These are phyloP conservation scores for Paralvinella palmiformis DNA, from an alignment of 1,140 invertebrate genomes.

Conservation along the genomic window DNA sequence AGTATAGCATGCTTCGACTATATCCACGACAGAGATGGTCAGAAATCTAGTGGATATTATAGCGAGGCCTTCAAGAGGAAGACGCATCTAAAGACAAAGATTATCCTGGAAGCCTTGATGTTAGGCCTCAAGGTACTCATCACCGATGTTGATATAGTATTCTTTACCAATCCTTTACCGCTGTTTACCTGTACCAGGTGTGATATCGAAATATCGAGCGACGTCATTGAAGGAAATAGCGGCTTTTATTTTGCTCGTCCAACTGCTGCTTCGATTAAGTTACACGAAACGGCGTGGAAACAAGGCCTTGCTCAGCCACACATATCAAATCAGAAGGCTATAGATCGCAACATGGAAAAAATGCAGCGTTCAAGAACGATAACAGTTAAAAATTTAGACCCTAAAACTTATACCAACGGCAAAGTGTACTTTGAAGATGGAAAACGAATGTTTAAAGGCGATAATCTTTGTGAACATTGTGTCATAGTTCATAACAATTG, in stretches of 20 bases:
- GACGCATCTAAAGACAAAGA: conserved; percentile 14
- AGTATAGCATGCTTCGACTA: background rate
- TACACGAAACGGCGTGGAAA: background rate
- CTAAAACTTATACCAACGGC: background rate
- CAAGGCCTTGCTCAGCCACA: background rate
- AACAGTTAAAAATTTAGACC: background rate
- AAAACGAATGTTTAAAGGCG: background rate
- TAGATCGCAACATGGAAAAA: background rate
- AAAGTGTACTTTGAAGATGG: background rate
- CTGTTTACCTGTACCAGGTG: background rate
- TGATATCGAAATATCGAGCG: conserved; percentile 8
- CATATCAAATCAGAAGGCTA: conserved; percentile 10
- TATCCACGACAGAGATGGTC: too few species aligned
- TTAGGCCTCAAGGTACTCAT: conserved; percentile 11
- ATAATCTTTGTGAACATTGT: background rate
- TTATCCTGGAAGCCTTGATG: conserved; percentile 10
- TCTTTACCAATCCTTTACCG: conserved; percentile 16
- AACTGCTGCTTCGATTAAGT: background rate
- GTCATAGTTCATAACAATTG: conserved; percentile 6
- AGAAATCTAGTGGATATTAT: too few species aligned
- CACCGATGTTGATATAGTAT: conserved; percentile 14
- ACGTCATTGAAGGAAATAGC: conserved; percentile 3
- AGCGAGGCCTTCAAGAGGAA: conserved; percentile 11
- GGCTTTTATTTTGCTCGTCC: conserved; percentile 11
- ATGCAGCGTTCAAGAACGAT: background rate